Evolutionary conservation across 1,140 invertebrate genomes (phyloP).

Genomic region (Varroa destructor): DNA sequence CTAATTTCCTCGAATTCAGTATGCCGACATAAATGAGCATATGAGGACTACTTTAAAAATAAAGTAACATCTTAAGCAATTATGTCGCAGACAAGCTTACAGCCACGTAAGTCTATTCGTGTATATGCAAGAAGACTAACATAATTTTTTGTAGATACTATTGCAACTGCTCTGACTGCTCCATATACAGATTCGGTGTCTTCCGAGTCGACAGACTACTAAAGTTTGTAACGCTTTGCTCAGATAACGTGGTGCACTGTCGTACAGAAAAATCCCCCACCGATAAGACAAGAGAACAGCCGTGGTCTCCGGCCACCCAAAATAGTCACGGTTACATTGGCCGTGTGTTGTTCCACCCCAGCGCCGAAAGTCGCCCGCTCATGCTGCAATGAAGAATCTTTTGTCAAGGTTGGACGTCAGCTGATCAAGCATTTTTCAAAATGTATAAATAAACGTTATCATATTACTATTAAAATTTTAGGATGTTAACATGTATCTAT

Average conservation of each 20-base stretch:
- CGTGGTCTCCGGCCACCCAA: background rate
- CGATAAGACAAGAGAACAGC: constrained; percentile 15
- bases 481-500: too few species aligned
- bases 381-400: constrained; percentile 28
- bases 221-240: background rate
- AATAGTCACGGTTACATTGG: constrained; percentile 2
- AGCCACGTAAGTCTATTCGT: too few species aligned
- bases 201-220: constrained; percentile 2
- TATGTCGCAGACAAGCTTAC: too few species aligned
- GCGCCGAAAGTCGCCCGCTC: background rate
- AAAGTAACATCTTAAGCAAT: too few species aligned
- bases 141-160: too few species aligned
- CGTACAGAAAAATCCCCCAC: constrained; percentile 6
- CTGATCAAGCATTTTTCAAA: background rate
- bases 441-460: background rate
- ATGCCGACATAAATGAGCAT: too few species aligned
- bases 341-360: background rate
- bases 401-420: constrained; percentile 31
- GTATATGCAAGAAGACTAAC: too few species aligned
- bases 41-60: too few species aligned
- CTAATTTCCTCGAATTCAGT: background rate
- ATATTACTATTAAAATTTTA: background rate
- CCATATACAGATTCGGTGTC: background rate
- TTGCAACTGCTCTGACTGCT: background rate
- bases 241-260: constrained; percentile 6